phyloP scores from a whole-genome alignment of 2,888 invertebrate genomes.

The Choreutis nemorana region DNA sequence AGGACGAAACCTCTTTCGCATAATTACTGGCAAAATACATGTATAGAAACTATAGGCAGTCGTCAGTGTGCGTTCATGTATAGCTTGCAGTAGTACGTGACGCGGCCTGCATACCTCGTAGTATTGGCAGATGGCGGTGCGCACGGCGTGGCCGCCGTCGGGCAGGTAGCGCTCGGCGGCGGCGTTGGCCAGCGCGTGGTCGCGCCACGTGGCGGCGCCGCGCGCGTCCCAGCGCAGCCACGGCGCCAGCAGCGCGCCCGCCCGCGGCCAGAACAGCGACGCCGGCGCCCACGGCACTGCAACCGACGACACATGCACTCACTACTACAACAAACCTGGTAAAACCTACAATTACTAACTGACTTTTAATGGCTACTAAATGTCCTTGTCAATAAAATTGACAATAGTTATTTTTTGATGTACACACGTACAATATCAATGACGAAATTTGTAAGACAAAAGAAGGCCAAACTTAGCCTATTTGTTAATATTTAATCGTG shows the following conservation, averaged over 20 bases:
- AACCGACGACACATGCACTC: slow-evolving; percentile 4
- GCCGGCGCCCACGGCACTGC: slow-evolving; percentile 76
- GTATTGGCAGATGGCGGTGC: slow-evolving; percentile 64
- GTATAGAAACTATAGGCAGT: slow-evolving; percentile 15
- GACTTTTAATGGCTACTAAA: too few species aligned
- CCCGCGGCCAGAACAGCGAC: slow-evolving; percentile 72
- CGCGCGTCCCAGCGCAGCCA: slow-evolving; percentile 73
- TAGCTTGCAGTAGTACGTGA: not conserved
- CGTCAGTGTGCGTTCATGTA: not conserved
- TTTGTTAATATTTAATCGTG: too few species aligned
- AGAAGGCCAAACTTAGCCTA: too few species aligned
- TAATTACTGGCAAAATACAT: slow-evolving; percentile 59
- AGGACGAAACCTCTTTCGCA: too few species aligned
- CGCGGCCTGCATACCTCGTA: slow-evolving; percentile 53
- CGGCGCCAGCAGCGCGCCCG: slow-evolving; percentile 71
- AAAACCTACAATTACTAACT: too few species aligned
- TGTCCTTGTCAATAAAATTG: too few species aligned
- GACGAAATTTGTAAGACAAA: too few species aligned
- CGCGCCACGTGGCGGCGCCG: slow-evolving; percentile 71
- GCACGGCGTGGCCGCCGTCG: slow-evolving; percentile 48
- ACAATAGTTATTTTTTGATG: too few species aligned
- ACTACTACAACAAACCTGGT: too few species aligned
- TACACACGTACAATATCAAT: too few species aligned
- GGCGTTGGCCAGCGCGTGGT: slow-evolving; percentile 66
- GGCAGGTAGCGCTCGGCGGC: slow-evolving; percentile 70